phyloP scores from a whole-genome alignment of 2,888 invertebrate species.

The Dasysyrphus tricinctus region DNA sequence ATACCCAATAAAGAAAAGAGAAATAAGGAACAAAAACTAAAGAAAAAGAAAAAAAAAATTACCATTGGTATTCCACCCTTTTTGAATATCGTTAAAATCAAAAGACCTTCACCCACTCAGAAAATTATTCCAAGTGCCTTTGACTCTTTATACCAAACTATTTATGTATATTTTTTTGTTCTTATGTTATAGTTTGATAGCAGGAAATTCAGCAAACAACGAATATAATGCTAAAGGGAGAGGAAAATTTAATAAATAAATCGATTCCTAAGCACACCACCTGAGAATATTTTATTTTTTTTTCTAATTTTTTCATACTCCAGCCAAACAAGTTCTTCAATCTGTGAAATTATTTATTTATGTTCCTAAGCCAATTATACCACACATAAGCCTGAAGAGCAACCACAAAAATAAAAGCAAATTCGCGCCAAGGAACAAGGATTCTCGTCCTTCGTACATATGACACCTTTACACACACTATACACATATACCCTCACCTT shows the following conservation, averaged over 20 bases:
- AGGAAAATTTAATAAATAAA: conserved; percentile 31
- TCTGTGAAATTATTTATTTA: conserved; percentile 38
- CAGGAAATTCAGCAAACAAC: conserved; percentile 1
- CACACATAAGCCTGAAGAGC: conserved; percentile 6
- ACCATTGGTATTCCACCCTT: conserved; percentile 34
- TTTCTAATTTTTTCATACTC: not conserved
- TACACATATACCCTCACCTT: not conserved
- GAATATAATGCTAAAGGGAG: not conserved
- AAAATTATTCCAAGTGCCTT: conserved; percentile 17
- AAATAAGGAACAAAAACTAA: conserved; percentile 13
- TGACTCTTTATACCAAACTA: not conserved
- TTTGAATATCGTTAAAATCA: conserved; percentile 31
- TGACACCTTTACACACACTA: conserved; percentile 23
- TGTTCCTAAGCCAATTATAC: conserved; percentile 39
- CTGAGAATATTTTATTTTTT: conserved; percentile 14
- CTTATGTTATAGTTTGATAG: not conserved
- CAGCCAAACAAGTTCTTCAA: conserved; percentile 13
- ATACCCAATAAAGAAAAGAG: not conserved
- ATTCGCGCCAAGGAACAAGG: conserved; percentile 50
- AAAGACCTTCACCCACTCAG: conserved; percentile 47
- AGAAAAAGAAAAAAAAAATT: not conserved
- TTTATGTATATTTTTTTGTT: not conserved
- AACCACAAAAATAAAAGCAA: conserved; percentile 23
- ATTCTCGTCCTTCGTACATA: conserved; percentile 27
- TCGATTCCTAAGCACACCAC: not conserved